Evolutionary conservation across 2,113 vertebrate species (phyloP).

Genomic region (Solenodon paradoxus): DNA sequence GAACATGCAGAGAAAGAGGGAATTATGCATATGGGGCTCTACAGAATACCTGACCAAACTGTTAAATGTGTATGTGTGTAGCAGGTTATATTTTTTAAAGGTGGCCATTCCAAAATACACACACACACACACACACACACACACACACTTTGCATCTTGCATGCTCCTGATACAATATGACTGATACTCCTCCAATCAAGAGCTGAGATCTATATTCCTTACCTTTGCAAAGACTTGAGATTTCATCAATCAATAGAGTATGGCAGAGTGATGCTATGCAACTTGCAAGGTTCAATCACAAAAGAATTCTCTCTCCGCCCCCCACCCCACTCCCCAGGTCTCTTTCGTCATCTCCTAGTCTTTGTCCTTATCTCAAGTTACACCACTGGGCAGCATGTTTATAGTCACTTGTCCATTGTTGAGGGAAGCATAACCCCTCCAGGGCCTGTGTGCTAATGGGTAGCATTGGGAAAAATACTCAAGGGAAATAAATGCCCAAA

Average conservation of each 20-base stretch:
- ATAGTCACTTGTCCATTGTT: neutral
- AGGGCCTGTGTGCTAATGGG: neutral
- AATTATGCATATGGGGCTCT: slow-evolving; percentile 9
- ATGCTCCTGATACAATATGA: neutral
- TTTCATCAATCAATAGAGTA: neutral
- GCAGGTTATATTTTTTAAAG: slow-evolving; percentile 32
- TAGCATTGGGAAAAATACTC: neutral
- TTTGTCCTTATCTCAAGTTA: neutral
- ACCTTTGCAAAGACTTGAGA: neutral
- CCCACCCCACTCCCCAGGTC: too few species aligned
- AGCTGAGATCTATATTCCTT: neutral
- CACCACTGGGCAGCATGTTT: neutral
- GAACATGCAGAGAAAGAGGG: neutral
- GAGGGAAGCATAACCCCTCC: neutral
- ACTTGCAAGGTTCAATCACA: neutral
- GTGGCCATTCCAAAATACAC: neutral
- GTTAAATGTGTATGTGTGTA: neutral
- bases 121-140: neutral
- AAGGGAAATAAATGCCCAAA: neutral
- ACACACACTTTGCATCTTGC: too few species aligned
- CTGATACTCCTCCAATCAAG: neutral
- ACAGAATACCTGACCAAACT: neutral
- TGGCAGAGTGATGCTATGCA: neutral
- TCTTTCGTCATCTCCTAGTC: neutral
- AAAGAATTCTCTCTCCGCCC: neutral